Conservation (phyloP, 2,113 vertebrate genomes). For the Tachysurus fulvidraco region DNA sequence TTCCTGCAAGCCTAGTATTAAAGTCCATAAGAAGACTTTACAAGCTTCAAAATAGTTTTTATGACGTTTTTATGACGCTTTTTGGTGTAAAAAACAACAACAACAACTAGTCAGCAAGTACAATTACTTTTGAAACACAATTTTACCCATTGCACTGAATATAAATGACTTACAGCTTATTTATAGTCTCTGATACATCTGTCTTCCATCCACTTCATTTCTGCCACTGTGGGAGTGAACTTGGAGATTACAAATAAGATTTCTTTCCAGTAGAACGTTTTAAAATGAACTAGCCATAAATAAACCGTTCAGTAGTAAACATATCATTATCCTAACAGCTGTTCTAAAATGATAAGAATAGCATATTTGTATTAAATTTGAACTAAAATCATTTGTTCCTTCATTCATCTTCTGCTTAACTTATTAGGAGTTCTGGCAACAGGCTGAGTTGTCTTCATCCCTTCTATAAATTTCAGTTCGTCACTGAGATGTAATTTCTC, state of each 20-base stretch:
- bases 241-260: neutral
- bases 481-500: neutral
- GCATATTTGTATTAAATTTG: neutral
- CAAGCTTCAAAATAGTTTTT: neutral
- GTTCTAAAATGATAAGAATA: neutral
- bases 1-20: neutral
- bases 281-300: neutral
- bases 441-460: neutral
- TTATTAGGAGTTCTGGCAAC: neutral
- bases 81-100: neutral
- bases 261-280: neutral
- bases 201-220: neutral
- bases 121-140: neutral
- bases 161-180: neutral
- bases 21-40: neutral
- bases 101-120: neutral
- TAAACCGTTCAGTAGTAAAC: neutral
- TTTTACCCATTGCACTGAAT: neutral
- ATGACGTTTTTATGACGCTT: neutral
- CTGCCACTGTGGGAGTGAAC: neutral
- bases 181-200: neutral
- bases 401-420: neutral
- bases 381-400: neutral
- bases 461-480: neutral
- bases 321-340: too few relatives aligned